A percentile compares a stretch with the other conserved stretches of the same genome.
Conservation (phyloP, 2,888 invertebrate species). For the Lacanobia oleracea region DNA sequence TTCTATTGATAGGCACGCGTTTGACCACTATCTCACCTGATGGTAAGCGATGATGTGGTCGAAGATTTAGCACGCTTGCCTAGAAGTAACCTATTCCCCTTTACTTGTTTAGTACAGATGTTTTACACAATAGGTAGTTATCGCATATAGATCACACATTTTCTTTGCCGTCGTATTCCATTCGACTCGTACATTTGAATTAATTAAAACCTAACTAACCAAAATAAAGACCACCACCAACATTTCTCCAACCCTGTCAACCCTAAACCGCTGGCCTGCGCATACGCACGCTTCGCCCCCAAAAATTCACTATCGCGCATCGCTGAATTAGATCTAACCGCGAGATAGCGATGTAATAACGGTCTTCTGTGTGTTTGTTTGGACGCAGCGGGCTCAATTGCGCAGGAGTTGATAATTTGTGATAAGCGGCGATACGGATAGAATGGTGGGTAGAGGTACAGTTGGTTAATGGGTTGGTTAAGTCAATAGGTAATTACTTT, state of each 20-base stretch:
- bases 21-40: too few relatives aligned
- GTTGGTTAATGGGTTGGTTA: constrained; percentile 41
- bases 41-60: too few relatives aligned
- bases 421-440: constrained; percentile 51
- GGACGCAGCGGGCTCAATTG: constrained; percentile 54
- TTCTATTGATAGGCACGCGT: too few relatives aligned
- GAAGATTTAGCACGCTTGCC: too few relatives aligned
- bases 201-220: constrained; percentile 32
- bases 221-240: constrained; percentile 39
- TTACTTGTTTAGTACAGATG: too few relatives aligned
- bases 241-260: constrained; percentile 50
- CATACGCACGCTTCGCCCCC: constrained; percentile 64
- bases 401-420: constrained; percentile 63
- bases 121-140: neutral
- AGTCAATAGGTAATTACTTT: constrained; percentile 41
- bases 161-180: too few relatives aligned
- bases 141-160: too few relatives aligned
- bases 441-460: constrained; percentile 33
- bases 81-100: too few relatives aligned
- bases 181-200: neutral
- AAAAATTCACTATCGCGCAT: constrained; percentile 74
- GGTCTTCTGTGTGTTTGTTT: constrained; percentile 69
- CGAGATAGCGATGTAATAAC: constrained; percentile 78
- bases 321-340: constrained; percentile 81
- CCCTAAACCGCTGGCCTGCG: constrained; percentile 57